Evolutionary conservation across 2,888 invertebrate species (phyloP), one percentile per base, ranked within the genome.

Genomic region (Drosophila kambysellisi): DNA sequence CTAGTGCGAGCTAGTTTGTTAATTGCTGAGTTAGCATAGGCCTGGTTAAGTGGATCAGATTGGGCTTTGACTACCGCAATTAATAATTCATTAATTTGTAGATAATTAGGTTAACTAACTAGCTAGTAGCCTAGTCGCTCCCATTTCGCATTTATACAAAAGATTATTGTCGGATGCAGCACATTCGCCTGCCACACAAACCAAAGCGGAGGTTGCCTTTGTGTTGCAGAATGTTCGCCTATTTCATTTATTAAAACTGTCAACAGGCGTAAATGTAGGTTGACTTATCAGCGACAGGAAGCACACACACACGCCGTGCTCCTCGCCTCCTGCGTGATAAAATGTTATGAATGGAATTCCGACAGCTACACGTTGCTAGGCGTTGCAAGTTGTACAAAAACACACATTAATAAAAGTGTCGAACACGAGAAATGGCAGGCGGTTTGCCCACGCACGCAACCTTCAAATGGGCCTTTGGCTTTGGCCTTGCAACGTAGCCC

Each of bases 391-490:
- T 69, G 82, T 20, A 57, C 56, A 57, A 41, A 39, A 39, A 39
- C n/a, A 54, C 81, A 67, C 85, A 87, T 85, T 85, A 87, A 85
- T 85, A 84, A 85, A 85, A 87, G 81, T 83, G 87, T 87, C 85
- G 87, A 85, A 84, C 77, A 81, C 71, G 77, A 64, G 74, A 63
- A 53, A 51, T 60, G 74, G 57, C 56, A 59, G 57, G 35, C 41
- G 17, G 25, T 20, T 12, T 52, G 30, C 61, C 52, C 57, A 77
- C 59, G 70, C 86, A 86, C 82, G 84, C 86, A 84, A 79, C 86
- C 84, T 84, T 84, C 84, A 75, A 17, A 62, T 48, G 56, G 46
- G 54, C 52, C 70, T 76, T 81, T 53, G 73, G 71, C 75, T 78
- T 65, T 69, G 82, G 79, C 83, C 84, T 79, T 84, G 82, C 71